A percentile compares a stretch with the other conserved stretches of the same genome.
These are phyloP conservation scores for Procapra przewalskii DNA, from an alignment of 2,113 vertebrate species.

Conservation along the genomic window DNA sequence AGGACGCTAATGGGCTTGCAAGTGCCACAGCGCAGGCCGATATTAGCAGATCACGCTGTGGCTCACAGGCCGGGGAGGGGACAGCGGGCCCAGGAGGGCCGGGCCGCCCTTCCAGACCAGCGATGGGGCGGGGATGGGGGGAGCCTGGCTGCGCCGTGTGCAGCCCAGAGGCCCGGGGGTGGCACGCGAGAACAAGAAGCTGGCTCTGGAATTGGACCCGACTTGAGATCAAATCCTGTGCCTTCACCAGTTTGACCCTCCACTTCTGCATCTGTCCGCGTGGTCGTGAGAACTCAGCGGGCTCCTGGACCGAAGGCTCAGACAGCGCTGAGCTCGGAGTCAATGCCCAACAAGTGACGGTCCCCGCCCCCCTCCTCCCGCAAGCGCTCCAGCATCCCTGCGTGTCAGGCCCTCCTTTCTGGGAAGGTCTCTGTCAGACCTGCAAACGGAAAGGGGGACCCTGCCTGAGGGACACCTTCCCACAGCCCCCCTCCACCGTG, in stretches of 20 bases:
- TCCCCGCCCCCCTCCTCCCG: not conserved
- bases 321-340: fast-evolving
- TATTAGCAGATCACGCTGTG: not conserved
- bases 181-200: not conserved
- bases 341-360: fast-evolving
- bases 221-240: not conserved
- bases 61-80: not conserved
- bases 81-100: not conserved
- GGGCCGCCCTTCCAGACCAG: not conserved
- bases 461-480: not conserved
- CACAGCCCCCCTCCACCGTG: not conserved
- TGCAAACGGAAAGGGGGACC: not conserved
- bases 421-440: not conserved
- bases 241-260: not conserved
- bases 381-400: not conserved
- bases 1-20: slow-evolving; percentile 8
- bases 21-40: not conserved
- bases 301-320: fast-evolving
- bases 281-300: not conserved
- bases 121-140: fast-evolving
- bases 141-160: fast-evolving
- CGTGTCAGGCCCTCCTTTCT: not conserved
- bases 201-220: not conserved
- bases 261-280: not conserved
- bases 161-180: not conserved